phyloP scores from a whole-genome alignment of 2,888 invertebrate species.

The Muschampia plurimacula region DNA sequence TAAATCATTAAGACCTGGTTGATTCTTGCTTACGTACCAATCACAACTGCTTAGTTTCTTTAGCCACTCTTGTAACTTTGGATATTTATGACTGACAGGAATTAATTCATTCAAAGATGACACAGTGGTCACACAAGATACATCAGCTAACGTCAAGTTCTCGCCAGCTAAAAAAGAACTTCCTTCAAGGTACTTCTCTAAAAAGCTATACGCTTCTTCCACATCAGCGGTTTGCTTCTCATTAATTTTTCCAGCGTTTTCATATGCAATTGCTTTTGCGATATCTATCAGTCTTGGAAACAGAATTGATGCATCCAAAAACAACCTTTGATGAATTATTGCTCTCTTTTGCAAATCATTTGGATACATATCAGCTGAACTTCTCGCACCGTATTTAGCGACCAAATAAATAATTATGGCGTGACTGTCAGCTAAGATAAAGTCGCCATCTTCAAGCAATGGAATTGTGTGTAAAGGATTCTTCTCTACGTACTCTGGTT shows the following conservation, averaged over 20 bases:
- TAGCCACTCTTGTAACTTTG: constrained; percentile 53
- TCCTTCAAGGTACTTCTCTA: constrained; percentile 57
- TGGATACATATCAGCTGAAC: constrained; percentile 55
- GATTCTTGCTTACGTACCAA: constrained; percentile 57
- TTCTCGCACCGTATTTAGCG: constrained; percentile 60
- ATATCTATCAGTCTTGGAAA: constrained; percentile 49
- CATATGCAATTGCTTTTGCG: constrained; percentile 38
- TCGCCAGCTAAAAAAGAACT: constrained; percentile 52
- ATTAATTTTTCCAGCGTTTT: constrained; percentile 44
- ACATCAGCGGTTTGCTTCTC: constrained; percentile 46
- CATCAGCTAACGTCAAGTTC: constrained; percentile 58
- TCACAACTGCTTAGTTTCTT: constrained; percentile 49
- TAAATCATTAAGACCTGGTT: constrained; percentile 49
- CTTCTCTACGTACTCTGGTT: constrained; percentile 56
- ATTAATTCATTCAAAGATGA: constrained; percentile 52
- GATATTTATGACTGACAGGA: constrained; percentile 52
- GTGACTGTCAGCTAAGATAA: constrained; percentile 57
- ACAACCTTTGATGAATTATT: constrained; percentile 55
- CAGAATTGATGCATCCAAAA: constrained; percentile 53
- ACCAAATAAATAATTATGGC: constrained; percentile 60
- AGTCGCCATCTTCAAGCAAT: constrained; percentile 60
- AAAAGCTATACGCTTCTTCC: constrained; percentile 53
- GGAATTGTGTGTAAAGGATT: constrained; percentile 60
- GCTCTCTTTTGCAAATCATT: constrained; percentile 53
- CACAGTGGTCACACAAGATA: constrained; percentile 54